phyloP scores from a whole-genome alignment of 2,113 vertebrate genomes.

The Bufo gargarizans region DNA sequence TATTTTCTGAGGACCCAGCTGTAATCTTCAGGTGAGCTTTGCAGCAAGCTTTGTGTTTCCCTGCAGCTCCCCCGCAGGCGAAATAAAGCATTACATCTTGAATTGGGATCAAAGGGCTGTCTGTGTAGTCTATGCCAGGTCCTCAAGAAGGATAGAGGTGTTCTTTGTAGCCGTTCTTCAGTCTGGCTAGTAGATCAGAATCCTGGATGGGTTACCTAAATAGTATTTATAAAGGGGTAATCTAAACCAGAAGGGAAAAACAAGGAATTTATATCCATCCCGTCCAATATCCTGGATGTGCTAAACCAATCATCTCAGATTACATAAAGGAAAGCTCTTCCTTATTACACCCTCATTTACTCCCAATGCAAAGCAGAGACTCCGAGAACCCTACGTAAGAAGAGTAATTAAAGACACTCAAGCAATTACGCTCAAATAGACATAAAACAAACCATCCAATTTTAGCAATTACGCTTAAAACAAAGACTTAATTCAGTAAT shows the following conservation, averaged over 20 bases:
- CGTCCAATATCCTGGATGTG: conserved; percentile 40
- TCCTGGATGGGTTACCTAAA: too few species aligned
- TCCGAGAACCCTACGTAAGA: background rate
- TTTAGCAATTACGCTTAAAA: conserved; percentile 45
- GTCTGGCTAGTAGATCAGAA: too few species aligned
- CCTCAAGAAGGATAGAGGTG: too few species aligned
- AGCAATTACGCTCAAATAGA: conserved; percentile 43
- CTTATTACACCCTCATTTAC: conserved; percentile 49
- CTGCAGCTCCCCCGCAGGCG: background rate
- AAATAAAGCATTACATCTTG: background rate
- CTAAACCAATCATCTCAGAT: conserved; percentile 31
- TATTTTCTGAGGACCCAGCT: background rate
- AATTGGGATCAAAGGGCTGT: too few species aligned
- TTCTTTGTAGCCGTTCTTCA: too few species aligned
- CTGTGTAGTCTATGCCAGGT: too few species aligned
- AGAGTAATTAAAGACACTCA: conserved; percentile 46
- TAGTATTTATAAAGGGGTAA: background rate
- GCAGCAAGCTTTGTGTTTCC: background rate
- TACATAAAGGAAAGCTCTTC: conserved; percentile 48
- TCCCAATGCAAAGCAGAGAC: conserved; percentile 41
- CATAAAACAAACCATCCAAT: conserved; percentile 51
- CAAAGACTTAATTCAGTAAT: conserved; percentile 43
- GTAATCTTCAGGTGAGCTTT: background rate
- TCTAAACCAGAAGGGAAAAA: background rate
- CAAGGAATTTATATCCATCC: background rate